Conservation (phyloP, 2,888 invertebrate genomes). For the Machimus atricapillus region DNA sequence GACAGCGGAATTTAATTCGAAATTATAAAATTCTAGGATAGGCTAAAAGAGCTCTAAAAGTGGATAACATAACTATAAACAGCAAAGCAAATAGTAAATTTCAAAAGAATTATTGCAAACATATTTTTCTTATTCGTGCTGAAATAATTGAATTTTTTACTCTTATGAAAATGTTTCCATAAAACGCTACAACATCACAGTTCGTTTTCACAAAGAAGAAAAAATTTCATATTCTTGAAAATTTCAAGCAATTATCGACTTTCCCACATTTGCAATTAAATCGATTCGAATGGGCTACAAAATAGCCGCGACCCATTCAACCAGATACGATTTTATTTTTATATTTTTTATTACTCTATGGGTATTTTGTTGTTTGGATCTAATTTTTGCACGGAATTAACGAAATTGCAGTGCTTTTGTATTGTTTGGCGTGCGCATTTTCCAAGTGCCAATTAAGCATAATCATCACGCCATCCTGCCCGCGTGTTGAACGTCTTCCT, state of each 20-base stretch:
- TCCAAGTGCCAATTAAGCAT: not conserved
- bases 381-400: not conserved
- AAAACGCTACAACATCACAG: not conserved
- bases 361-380: not conserved
- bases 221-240: not conserved
- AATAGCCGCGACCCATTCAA: not conserved
- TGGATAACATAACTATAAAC: no score
- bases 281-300: not conserved
- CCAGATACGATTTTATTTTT: not conserved
- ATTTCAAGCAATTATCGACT: not conserved
- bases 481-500: constrained; percentile 20
- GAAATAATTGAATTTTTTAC: no score
- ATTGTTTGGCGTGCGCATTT: not conserved
- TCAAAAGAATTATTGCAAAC: no score
- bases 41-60: no score
- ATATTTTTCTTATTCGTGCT: no score
- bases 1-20: no score
- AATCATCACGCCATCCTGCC: not conserved
- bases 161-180: not conserved
- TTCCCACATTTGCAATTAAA: not conserved
- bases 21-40: no score
- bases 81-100: no score
- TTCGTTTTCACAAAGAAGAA: not conserved
- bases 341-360: not conserved
- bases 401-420: not conserved